Conservation (phyloP, 2,113 vertebrate species). For the Hypomesus transpacificus region DNA sequence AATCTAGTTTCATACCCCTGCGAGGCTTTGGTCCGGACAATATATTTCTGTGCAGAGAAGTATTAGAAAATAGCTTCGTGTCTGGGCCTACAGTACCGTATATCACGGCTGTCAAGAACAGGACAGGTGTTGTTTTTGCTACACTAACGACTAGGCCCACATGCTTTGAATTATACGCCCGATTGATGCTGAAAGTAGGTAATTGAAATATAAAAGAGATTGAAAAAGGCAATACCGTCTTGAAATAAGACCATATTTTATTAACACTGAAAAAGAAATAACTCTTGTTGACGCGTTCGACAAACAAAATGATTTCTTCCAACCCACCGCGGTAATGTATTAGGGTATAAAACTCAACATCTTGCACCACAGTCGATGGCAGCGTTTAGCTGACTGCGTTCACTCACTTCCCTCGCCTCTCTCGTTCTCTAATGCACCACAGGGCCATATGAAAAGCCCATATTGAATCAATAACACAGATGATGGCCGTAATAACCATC, state of each 20-base stretch:
- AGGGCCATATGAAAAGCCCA: conserved; percentile 1
- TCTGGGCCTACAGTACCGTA: conserved; percentile 1
- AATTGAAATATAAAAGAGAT: neutral
- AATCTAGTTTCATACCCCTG: conserved; percentile 30
- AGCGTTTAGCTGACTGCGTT: neutral
- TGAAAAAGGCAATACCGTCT: neutral
- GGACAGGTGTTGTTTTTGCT: neutral
- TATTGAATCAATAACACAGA: conserved; percentile 26
- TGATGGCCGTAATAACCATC: conserved; percentile 13
- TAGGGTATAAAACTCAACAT: neutral
- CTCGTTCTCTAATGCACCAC: neutral
- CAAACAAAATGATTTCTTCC: neutral
- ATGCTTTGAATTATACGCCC: neutral
- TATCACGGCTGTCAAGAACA: conserved; percentile 22
- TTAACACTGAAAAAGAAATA: conserved; percentile 9
- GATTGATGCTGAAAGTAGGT: neutral
- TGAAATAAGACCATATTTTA: conserved; percentile 15
- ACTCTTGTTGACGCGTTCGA: neutral
- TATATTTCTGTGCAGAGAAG: neutral
- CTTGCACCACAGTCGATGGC: neutral
- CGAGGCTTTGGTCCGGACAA: conserved; percentile 10
- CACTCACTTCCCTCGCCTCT: neutral
- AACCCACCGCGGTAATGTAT: neutral
- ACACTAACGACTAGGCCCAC: neutral
- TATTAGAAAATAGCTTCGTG: conserved; percentile 4